A percentile compares a stretch with the other conserved stretches of the same genome.
phyloP scores from a whole-genome alignment of 2,113 vertebrate genomes.

The Alexandromys fortis region DNA sequence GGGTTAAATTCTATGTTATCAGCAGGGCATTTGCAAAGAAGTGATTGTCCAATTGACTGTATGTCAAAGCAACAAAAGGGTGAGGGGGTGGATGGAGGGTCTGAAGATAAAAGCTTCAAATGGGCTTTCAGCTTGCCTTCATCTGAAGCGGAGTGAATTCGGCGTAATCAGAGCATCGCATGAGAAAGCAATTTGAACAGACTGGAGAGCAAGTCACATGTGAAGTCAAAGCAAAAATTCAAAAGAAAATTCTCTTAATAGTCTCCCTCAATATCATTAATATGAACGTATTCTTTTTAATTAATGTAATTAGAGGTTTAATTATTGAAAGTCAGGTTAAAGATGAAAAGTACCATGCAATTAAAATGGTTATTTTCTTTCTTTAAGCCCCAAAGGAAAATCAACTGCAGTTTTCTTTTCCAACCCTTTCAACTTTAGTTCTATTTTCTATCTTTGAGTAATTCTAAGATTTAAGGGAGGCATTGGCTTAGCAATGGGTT shows the following conservation, averaged over 20 bases:
- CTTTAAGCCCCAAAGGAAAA: slow-evolving; percentile 43
- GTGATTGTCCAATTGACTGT: slow-evolving; percentile 71
- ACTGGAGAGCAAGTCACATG: slow-evolving; percentile 45
- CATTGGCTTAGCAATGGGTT: neutral
- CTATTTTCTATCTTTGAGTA: slow-evolving; percentile 42
- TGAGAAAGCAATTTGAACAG: slow-evolving; percentile 40
- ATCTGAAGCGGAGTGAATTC: slow-evolving; percentile 44
- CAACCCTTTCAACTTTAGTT: slow-evolving; percentile 45
- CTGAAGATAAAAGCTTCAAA: slow-evolving; percentile 72
- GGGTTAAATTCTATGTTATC: slow-evolving; percentile 73
- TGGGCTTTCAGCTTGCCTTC: slow-evolving; percentile 55
- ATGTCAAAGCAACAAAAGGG: slow-evolving; percentile 71
- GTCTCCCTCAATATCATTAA: slow-evolving; percentile 23
- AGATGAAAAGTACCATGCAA: slow-evolving; percentile 67
- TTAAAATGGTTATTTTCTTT: slow-evolving; percentile 64
- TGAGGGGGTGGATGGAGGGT: neutral
- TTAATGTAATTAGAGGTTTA: slow-evolving; percentile 68
- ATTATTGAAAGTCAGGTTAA: slow-evolving; percentile 72
- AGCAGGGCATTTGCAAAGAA: slow-evolving; percentile 58
- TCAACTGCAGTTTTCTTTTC: slow-evolving; percentile 47
- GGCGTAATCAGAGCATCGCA: slow-evolving; percentile 28
- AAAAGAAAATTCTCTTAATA: slow-evolving; percentile 44
- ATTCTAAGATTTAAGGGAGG: slow-evolving; percentile 14
- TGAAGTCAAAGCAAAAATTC: slow-evolving; percentile 60
- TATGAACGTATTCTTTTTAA: slow-evolving; percentile 63